Base-by-base conservation (phyloP, 2,888 invertebrate species). In the Bembecia ichneumoniformis region DNA sequence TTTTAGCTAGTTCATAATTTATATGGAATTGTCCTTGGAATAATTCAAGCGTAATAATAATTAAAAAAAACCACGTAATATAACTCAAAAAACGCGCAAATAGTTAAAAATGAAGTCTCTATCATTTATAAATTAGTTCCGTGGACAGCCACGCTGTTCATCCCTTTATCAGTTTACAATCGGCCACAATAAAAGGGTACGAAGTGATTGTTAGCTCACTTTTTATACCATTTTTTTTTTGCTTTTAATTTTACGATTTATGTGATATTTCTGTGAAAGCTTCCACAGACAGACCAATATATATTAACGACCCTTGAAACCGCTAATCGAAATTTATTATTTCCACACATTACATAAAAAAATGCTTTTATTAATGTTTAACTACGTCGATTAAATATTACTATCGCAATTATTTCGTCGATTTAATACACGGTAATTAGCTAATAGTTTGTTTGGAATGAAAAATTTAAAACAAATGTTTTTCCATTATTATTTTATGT, bases 51-150 rank as follows among this genome's bases (percentile, higher is more conserved):
- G 7, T 20, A 7, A 28, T 28, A 28, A 28, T 7, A 28, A 28
- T 28, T 28, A 1, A 28, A 28, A 2, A 9, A 28, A 28, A 28
- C 5, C 28, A 28, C 9, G 28, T 28, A 28, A 28, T 28, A 28
- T 28, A 28, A 28, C 28, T 28, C 28, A 28, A 28, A 28, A 28
- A 28, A 28, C 28, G 13, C 4, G 14, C 13, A 44, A 44, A 16
- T 11, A 16, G 44, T 14, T 5, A 14, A 81, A 83, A 81, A 70
- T 77, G 71, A 82, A 83, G 81, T 78, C 84, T 87, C 83, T 82
- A 87, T 87, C 72, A 86, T 82, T 87, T 84, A 84, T 82, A 79
- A 84, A 87, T 87, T 87, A 82, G 87, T 74, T 77, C 65, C 78
- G 83, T 77, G 83, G 84, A 84, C 84, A 86, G 81, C 73, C 68